A percentile compares a stretch with the other conserved stretches of the same genome.
phyloP scores from a whole-genome alignment of 2,113 vertebrate genomes.

The Plecturocebus donacophilus region DNA sequence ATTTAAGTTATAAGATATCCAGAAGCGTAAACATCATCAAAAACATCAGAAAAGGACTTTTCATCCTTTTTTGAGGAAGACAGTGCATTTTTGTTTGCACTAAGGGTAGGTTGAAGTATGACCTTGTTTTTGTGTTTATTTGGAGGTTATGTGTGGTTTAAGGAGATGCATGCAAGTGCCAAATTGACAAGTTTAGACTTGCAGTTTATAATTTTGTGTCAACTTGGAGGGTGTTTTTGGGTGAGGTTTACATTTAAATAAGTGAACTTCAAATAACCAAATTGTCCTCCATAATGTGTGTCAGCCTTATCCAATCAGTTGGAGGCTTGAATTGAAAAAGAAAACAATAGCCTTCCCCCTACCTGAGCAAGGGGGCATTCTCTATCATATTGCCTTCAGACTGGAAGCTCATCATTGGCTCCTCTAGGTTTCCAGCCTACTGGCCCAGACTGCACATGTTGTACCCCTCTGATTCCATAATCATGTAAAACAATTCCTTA shows the following conservation, averaged over 20 bases:
- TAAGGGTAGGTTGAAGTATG: not conserved
- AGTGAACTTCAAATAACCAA: not conserved
- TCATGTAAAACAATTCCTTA: not conserved
- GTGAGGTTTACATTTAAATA: not conserved
- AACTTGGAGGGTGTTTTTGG: not conserved
- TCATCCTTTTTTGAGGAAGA: not conserved
- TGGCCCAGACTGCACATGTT: too few relatives aligned
- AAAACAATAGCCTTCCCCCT: not conserved
- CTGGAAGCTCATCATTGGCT: not conserved
- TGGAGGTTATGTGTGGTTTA: not conserved
- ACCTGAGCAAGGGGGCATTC: not conserved
- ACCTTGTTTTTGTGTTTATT: not conserved
- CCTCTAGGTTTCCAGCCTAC: not conserved
- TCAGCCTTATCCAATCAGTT: not conserved
- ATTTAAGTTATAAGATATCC: not conserved
- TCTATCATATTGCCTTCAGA: not conserved
- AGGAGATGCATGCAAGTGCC: not conserved
- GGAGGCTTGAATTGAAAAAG: not conserved
- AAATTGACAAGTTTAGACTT: not conserved
- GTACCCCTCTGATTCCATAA: not conserved
- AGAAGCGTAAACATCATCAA: not conserved
- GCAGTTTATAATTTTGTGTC: not conserved
- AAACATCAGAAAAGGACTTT: not conserved
- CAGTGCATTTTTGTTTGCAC: not conserved
- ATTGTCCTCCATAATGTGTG: not conserved